These are phyloP conservation scores for Myopa testacea DNA, from an alignment of 2,888 invertebrate genomes.

Conservation along the genomic window DNA sequence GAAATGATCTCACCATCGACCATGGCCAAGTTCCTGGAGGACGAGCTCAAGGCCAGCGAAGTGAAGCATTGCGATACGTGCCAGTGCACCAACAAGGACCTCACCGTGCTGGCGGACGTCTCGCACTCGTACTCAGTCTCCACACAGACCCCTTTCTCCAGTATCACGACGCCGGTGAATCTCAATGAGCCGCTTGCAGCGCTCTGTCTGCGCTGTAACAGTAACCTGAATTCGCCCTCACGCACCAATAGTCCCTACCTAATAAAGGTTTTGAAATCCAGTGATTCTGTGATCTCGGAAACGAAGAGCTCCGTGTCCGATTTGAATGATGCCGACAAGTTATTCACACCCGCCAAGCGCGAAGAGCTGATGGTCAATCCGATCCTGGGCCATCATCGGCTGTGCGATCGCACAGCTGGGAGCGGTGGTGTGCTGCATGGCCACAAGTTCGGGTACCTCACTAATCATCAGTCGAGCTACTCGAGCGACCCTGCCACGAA, in stretches of 20 bases:
- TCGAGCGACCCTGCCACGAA: slow-evolving; percentile 29
- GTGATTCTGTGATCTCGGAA: slow-evolving; percentile 68
- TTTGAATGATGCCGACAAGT: slow-evolving; percentile 65
- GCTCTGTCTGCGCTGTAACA: slow-evolving; percentile 75
- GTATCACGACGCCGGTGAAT: slow-evolving; percentile 51
- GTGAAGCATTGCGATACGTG: slow-evolving; percentile 88
- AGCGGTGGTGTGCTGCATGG: slow-evolving; percentile 32
- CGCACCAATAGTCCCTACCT: slow-evolving; percentile 68
- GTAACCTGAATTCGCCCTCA: slow-evolving; percentile 70
- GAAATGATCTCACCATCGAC: slow-evolving; percentile 82
- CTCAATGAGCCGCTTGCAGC: slow-evolving; percentile 59
- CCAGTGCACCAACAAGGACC: slow-evolving; percentile 73
- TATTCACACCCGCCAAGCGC: slow-evolving; percentile 66
- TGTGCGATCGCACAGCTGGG: slow-evolving; percentile 70
- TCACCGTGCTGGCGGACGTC: slow-evolving; percentile 71
- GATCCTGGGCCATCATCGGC: slow-evolving; percentile 73
- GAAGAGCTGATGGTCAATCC: slow-evolving; percentile 69
- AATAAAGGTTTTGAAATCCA: slow-evolving; percentile 68
- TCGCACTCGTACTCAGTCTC: slow-evolving; percentile 73
- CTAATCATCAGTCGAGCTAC: slow-evolving; percentile 5
- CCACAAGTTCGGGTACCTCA: background rate
- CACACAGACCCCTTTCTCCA: slow-evolving; percentile 74
- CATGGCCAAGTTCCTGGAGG: slow-evolving; percentile 91
- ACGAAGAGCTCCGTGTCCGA: slow-evolving; percentile 68
- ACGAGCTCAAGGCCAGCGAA: slow-evolving; percentile 82